These are phyloP conservation scores for Drosophila albomicans DNA, from an alignment of 1,140 invertebrate species.

Conservation along the genomic window DNA sequence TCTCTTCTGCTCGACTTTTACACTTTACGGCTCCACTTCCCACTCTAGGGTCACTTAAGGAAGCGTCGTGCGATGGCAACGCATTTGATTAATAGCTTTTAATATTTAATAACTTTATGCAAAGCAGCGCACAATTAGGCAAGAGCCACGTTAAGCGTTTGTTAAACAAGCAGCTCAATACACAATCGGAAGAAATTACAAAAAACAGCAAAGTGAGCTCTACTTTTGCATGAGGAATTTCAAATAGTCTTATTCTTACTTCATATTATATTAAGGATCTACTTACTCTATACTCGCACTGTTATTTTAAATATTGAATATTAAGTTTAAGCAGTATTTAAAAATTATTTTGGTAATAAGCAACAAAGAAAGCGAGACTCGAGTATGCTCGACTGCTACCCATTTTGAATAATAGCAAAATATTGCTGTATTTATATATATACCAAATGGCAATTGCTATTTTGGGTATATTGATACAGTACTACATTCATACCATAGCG, in stretches of 20 bases:
- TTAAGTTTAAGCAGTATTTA: too few relatives aligned
- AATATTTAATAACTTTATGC: conserved; percentile 59
- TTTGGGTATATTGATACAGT: too few relatives aligned
- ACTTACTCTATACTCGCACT: too few relatives aligned
- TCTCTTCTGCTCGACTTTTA: neutral
- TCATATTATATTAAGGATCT: too few relatives aligned
- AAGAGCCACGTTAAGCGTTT: neutral
- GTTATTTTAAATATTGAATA: too few relatives aligned
- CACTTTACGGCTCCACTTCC: neutral
- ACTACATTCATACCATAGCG: too few relatives aligned
- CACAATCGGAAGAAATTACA: neutral
- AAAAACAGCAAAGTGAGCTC: neutral
- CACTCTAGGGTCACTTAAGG: neutral
- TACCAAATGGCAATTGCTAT: too few relatives aligned
- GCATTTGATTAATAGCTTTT: conserved; percentile 64
- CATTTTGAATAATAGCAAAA: too few relatives aligned
- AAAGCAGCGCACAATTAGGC: conserved; percentile 20
- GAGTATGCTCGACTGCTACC: too few relatives aligned
- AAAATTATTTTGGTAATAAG: too few relatives aligned
- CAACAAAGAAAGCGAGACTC: too few relatives aligned
- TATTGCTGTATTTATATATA: too few relatives aligned
- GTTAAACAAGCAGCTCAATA: conserved; percentile 6
- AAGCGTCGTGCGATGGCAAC: conserved; percentile 1
- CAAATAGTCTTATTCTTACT: neutral
- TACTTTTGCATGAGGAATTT: neutral